Evolutionary conservation across 1,140 invertebrate genomes (phyloP), one percentile per base, ranked within the genome.

Genomic region (Batillaria attramentaria): DNA sequence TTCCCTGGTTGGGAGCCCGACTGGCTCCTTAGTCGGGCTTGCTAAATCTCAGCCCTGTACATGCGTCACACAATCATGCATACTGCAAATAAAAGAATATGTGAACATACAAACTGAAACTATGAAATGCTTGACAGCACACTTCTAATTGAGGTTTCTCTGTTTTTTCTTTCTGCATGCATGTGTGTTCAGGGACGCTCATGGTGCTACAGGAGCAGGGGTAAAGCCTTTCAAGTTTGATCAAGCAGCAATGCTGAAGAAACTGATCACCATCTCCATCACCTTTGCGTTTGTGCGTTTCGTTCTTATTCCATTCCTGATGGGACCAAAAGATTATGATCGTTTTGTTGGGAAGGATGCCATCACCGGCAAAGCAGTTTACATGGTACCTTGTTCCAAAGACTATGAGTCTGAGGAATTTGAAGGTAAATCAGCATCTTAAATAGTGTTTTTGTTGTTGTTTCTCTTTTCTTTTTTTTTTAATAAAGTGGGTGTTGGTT

Each of bases 391-490:
- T 16, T 85, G 84, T 70, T 85, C 84, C 20, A 50, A 72, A n/a
- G 84, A 85, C 66, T 85, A 85, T 60, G 37, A 78, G 31, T n/a
- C 72, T 57, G 84, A 85, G 68, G 46, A 72, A 46, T 82, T 84
- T 82, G 18, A 66, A 62, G 80, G 84, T 83, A 60, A 31, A 37
- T n/a, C n/a, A 8, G 57, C 57, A n/a, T 13, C 57, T 28, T 16
- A 8, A 62, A 62, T 62, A n/a, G 57, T 60, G 31, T 60, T 20
- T 60, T 20, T 60, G 10, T 50, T 50, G 46, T 50, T 10, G n/a
- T n/a, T 50, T 50, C 46, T 50, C 24, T 24, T 50, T 50, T 60
- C 6, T 60, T 60, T 60, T 20, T 60, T 60, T 20, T n/a, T 60
- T 60, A 8, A 60, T 6, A 60, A 60, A 60, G 24, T n/a, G 8